Evolutionary conservation across 2,797 vertebrate genomes (phyloP).

Genomic region (Scomberomorus guttatus): DNA sequence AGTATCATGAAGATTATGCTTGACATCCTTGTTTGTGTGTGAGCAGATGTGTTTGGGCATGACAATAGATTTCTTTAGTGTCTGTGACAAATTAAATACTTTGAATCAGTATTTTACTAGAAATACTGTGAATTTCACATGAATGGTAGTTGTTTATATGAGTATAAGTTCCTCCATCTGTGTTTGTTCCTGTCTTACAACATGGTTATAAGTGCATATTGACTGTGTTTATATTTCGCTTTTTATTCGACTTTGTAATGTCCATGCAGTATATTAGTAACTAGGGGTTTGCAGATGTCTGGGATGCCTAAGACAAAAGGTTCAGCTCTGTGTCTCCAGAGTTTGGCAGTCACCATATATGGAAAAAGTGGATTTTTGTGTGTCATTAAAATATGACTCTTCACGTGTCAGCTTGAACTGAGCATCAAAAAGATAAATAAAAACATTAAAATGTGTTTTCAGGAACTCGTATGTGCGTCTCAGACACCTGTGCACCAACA

Average conservation of each 20-base stretch:
- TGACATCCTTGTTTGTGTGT: not conserved
- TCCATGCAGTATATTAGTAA: not conserved
- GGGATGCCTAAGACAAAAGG: not conserved
- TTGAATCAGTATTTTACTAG: not conserved
- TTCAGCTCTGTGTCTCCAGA: not conserved
- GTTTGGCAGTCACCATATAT: too few species aligned
- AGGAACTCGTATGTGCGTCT: slow-evolving; percentile 99
- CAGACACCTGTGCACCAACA: slow-evolving; percentile 97
- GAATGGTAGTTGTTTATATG: not conserved
- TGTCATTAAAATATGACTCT: not conserved
- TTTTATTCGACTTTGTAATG: not conserved
- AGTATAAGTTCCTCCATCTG: not conserved
- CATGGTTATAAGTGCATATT: not conserved
- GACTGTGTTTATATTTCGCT: not conserved
- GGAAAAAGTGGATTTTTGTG: too few species aligned
- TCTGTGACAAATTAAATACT: not conserved
- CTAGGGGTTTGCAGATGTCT: not conserved
- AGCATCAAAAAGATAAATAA: not conserved
- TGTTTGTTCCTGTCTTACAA: not conserved
- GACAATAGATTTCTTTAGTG: not conserved
- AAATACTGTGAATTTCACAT: not conserved
- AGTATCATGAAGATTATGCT: not conserved
- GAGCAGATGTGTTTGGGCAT: slow-evolving; percentile 9
- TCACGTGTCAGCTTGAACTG: not conserved
- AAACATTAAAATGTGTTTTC: slow-evolving; percentile 43